Base-by-base conservation (phyloP, 2,113 vertebrate genomes). In the Scolopax mira region DNA sequence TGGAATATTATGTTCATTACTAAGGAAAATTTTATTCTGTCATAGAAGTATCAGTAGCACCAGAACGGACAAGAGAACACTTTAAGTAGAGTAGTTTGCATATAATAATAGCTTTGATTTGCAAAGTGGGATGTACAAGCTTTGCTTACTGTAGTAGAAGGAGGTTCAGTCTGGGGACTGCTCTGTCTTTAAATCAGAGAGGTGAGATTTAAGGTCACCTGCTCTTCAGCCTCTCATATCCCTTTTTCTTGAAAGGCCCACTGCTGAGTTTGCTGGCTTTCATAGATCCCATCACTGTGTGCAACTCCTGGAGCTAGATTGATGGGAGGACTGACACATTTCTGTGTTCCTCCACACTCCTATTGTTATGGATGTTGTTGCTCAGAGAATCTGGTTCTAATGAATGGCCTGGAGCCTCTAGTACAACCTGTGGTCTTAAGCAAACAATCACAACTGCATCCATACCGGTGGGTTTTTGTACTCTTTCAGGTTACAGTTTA, bases 351-450 rank as follows among this genome's bases (percentile, higher is more conserved):
- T 79, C 16, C 31, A 18, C 17, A 4, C 65, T 54, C 21, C 49
- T 11, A n/a, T 35, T 72, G 16, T 49, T 42, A 15, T 0, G 6
- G 35, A 31, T 44, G 60, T 18, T 25, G 22, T 82, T 0, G 0
- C 71, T 55, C n/a, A 9, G 33, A 41, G n/a, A 54, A 49, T 49
- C 65, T 39, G 15, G 8, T 60, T 82, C 78, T 55, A 10, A 17
- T 35, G 61, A 10, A 19, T 33, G 55, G 21, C 28, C 35, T 31
- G 1, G 21, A 44, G 19, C 24, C 41, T 78, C 35, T 62, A 48
- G 41, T 61, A n/a, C 60, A n/a, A 18, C 52, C 35, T 10, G 0
- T 23, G 19, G 31, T 35, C 46, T 81, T 49, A 44, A 21, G 52
- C 49, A 35, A 17, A 33, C 14, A 11, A 2, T 41, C 24, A 27